Conservation (phyloP, 2,888 invertebrate species). For the Netelia inedita region DNA sequence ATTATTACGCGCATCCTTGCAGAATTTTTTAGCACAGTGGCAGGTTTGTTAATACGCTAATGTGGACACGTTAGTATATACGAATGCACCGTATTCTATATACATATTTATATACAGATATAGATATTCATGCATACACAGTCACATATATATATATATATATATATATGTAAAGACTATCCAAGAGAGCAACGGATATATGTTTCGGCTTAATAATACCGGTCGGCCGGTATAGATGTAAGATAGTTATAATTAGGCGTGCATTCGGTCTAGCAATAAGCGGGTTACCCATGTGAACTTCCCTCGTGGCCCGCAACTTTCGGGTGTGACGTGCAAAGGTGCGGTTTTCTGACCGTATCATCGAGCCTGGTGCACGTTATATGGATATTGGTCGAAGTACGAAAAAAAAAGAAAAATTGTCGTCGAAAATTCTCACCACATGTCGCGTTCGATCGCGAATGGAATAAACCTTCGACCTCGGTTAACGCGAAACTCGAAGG, state of each 20-base stretch:
- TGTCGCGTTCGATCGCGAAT: not conserved
- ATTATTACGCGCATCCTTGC: slow-evolving; percentile 83
- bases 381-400: not conserved
- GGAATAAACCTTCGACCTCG: not conserved
- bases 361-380: not conserved
- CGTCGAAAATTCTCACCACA: slow-evolving; percentile 20
- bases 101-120: slow-evolving; percentile 29
- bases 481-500: not conserved
- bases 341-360: slow-evolving; percentile 61
- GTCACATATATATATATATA: not conserved
- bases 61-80: slow-evolving; percentile 66
- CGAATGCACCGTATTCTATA: slow-evolving; percentile 14
- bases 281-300: slow-evolving; percentile 83
- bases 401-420: not conserved
- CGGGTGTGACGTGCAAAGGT: slow-evolving; percentile 70
- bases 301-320: slow-evolving; percentile 77
- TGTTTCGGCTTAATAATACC: slow-evolving; percentile 81
- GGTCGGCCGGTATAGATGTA: slow-evolving; percentile 80
- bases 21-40: slow-evolving; percentile 77
- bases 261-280: slow-evolving; percentile 81
- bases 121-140: not conserved
- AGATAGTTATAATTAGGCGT: slow-evolving; percentile 85
- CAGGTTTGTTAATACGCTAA: slow-evolving; percentile 77
- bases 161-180: not conserved
- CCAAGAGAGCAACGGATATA: slow-evolving; percentile 76